Evolutionary conservation across 2,888 invertebrate genomes (phyloP), one percentile per base, ranked within the genome.

Genomic region (Nomada flava): DNA sequence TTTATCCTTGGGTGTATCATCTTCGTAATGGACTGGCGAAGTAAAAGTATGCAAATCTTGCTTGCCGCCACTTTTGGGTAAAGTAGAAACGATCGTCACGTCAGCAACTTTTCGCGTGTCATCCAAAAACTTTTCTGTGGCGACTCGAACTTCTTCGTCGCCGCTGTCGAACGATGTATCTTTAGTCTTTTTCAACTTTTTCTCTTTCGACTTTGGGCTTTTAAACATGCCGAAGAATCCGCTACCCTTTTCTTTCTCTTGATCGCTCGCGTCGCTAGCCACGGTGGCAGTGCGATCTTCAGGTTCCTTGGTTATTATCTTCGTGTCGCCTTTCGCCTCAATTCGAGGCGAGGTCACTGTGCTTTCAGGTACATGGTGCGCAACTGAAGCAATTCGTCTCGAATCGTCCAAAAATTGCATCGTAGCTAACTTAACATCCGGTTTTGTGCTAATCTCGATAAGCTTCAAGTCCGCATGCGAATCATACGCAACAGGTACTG

Each of bases 321-420:
- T 84, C 20, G 76, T 71, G 1, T 82, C 85, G 2, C 52, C 60
- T 9, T 76, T 87, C 87, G 91, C 88, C 90, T 92, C 91, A 90
- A 90, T 87, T 82, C 85, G 59, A 11, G 29, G 4, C 11, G 29
- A 36, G 7, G 18, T 36, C 1, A 23, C 26, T 9, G 36, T 18
- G 15, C 65, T 60, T 5, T 85, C 69, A 23, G 83, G 75, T 65
- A 85, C 85, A 2, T 82, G 71, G 44, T 88, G 88, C 50, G 90
- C 88, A n/a, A 94, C 93, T 91, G 95, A 95, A n/a, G 95, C 95
- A 62, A 94, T 86, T 94, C 95, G 64, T 94, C 95, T 87, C n/a
- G 92, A 82, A 78, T 93, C 90, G 59, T 93, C 89, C 72, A 93
- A 75, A 84, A 93, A 92, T 82, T 91, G 90, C 60, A 89, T 84